Base-by-base conservation (phyloP, 1,140 invertebrate genomes). In the Dryas iulia region DNA sequence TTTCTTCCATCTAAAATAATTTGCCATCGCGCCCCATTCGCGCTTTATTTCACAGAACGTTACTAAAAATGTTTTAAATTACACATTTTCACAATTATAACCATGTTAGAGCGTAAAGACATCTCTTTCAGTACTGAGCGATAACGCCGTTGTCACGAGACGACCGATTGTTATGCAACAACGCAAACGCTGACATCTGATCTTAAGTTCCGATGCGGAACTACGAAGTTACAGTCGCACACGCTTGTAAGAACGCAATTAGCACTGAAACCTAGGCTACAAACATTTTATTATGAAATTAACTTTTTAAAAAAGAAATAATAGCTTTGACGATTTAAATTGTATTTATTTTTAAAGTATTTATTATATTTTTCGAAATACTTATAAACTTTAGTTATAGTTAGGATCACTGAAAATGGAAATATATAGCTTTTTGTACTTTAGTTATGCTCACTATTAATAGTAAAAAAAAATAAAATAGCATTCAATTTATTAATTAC, bases 1-100 rank as follows among this genome's bases (percentile, higher is more conserved):
- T 85, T 94, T 94, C 76, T 95, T 95, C 95, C 95, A 96, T 74
- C 94, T 93, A 79, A 95, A 95, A 80, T 95, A 96, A 68, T 94
- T 94, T 31, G 94, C 93, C 95, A 95, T 96, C 35, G 70, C 86
- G 72, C 56, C 71, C 63, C 73, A 72, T 70, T 66, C 64, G 62
- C 73, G 63, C 60, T 66, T 71, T 58, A 39, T 30, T 35, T 66
- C 33, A n/a, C 39, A 47, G 26, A 14, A 67, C 52, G n/a, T 58
- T 54, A 76, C 11, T 59, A 72, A 52, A 57, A 70, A 57, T 30
- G 21, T 53, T 28, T 58, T 39, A 57, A 63, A 69, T 67, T 59
- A 75, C 71, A 74, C 64, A 76, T 78, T 69, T 71, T 71, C 72
- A 54, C 72, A 58, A 58, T 70, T 54, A 66, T 71, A 23, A 59